phyloP scores from a whole-genome alignment of 2,113 vertebrate genomes.

The Sclerurus mexicanus region DNA sequence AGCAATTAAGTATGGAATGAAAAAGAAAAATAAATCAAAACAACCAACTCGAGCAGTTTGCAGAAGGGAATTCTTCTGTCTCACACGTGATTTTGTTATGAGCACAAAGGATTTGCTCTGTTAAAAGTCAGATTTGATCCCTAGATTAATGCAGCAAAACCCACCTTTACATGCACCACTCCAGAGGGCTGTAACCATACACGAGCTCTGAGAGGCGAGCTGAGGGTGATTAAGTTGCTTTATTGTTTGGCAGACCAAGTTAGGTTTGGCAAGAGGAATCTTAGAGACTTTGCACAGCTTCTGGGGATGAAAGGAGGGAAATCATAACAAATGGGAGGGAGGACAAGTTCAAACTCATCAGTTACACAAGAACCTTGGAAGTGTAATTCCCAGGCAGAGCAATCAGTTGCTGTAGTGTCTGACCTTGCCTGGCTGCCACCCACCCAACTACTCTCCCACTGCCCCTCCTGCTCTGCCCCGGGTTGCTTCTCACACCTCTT shows the following conservation, averaged over 20 bases:
- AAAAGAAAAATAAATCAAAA: neutral
- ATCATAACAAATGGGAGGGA: neutral
- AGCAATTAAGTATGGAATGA: neutral
- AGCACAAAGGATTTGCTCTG: neutral
- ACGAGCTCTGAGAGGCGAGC: neutral
- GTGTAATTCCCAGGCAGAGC: neutral
- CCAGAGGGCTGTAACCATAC: neutral
- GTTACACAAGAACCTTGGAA: neutral
- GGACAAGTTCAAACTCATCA: neutral
- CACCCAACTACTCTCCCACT: neutral
- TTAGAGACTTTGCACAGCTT: neutral
- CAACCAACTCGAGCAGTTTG: neutral
- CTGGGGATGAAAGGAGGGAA: neutral
- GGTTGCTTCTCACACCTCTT: neutral
- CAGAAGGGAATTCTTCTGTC: neutral
- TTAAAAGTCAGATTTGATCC: neutral
- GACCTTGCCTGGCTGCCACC: neutral
- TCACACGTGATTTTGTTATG: neutral
- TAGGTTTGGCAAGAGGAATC: neutral
- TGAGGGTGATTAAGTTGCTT: neutral
- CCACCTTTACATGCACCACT: neutral
- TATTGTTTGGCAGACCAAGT: neutral
- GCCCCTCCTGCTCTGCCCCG: neutral
- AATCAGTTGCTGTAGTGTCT: neutral
- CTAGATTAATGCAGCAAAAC: neutral